These are phyloP conservation scores for Drosophila arizonae DNA, from an alignment of 1,140 invertebrate species.

Conservation along the genomic window DNA sequence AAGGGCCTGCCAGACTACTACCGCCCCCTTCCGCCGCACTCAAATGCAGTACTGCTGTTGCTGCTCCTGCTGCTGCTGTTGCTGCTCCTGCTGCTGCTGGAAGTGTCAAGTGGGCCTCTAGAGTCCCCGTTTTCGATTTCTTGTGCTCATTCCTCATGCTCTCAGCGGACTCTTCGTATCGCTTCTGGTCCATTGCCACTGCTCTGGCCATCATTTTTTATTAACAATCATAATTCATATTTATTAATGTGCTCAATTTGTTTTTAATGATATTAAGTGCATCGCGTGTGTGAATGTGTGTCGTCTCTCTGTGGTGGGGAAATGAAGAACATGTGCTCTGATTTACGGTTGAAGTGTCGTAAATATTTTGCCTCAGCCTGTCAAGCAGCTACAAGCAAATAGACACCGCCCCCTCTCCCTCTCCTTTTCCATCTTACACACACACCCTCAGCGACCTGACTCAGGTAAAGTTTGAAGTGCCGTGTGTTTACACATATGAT, in stretches of 20 bases:
- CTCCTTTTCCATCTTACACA: background rate
- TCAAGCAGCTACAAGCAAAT: constrained; percentile 14
- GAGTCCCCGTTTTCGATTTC: constrained; percentile 16
- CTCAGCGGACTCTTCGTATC: constrained; percentile 4
- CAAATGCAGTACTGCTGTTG: constrained; percentile 24
- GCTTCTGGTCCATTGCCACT: constrained; percentile 27
- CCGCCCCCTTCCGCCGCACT: background rate
- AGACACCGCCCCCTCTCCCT: background rate
- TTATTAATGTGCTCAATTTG: constrained; percentile 77
- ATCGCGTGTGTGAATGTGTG: background rate
- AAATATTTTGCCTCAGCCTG: constrained; percentile 33
- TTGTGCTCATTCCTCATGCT: background rate
- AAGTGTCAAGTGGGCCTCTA: constrained; percentile 47
- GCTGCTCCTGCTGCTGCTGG: constrained; percentile 14
- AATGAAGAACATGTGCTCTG: constrained; percentile 24
- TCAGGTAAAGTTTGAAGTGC: constrained; percentile 27
- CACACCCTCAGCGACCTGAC: background rate
- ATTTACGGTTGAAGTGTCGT: constrained; percentile 45
- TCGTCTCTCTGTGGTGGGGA: constrained; percentile 1
- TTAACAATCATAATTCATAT: constrained; percentile 76
- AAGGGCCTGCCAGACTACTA: constrained; percentile 13
- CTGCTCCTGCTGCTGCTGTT: background rate
- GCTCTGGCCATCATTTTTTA: constrained; percentile 59
- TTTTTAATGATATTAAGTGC: constrained; percentile 71
- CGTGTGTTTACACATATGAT: constrained; percentile 44